Base-by-base conservation (phyloP, 2,113 vertebrate genomes). In the Laterallus jamaicensis region DNA sequence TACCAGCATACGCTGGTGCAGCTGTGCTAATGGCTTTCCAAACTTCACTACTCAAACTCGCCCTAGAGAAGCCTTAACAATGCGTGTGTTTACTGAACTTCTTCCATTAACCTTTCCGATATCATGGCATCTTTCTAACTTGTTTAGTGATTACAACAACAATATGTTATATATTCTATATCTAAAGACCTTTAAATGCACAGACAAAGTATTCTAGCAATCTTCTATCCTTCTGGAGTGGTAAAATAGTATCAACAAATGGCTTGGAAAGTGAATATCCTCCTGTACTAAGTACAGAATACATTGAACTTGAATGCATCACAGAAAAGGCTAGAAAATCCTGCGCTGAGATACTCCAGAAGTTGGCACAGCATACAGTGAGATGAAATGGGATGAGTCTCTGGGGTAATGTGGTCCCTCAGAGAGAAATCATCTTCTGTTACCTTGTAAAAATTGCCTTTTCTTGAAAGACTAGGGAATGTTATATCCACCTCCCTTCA, bases 1-100 rank as follows among this genome's bases (percentile, higher is more conserved):
- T 64, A 76, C 92, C 68, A 54, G 44, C 67, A 63, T 52, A 92
- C 26, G 4, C 42, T 70, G 56, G 25, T 69, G 49, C 91, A 94
- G 95, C 60, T 95, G 56, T 86, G 78, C 32, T 96, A 97, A 96
- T 79, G 85, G 64, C 35, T 91, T 95, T 94, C 90, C 91, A 93
- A 96, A 96, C 84, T 92, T 85, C 50, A 16, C 81, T 74, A 69
- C 60, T 89, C 82, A 92, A 95, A 93, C 39, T 76, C 74, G 75
- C 95, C 94, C 95, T 92, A 83, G 91, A 97, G 89, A 96, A 96
- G 49, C 55, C 82, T 97, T 96, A 93, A 93, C 66, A 91, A 75
- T 19, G 21, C 91, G 89, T 71, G 82, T 66, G 54, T 91, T 90
- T 85, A 42, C 50, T 74, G 59, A 91, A 73, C 77, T 58, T 89